A percentile compares a stretch with the other conserved stretches of the same genome.
phyloP scores from a whole-genome alignment of 2,113 vertebrate genomes.

The Pelmatolapia mariae region DNA sequence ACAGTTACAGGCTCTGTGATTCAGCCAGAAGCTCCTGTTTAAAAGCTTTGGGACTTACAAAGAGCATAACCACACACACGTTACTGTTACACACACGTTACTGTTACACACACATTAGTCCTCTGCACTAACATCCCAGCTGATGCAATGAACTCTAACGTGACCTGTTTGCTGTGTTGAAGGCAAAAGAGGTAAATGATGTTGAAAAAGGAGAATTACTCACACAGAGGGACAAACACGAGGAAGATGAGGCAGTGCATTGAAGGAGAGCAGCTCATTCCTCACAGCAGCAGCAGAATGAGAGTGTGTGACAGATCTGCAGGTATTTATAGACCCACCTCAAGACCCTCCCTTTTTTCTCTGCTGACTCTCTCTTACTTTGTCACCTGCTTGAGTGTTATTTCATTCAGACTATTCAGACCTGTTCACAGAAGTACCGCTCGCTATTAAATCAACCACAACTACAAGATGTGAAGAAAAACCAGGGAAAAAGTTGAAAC shows the following conservation, averaged over 20 bases:
- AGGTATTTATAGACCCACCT: not conserved
- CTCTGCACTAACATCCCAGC: not conserved
- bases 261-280: not conserved
- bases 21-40: not conserved
- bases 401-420: not conserved
- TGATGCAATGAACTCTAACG: not conserved
- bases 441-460: rapidly evolving
- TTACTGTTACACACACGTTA: no score
- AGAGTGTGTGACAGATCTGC: rapidly evolving
- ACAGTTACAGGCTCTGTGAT: not conserved
- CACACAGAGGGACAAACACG: not conserved
- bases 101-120: not conserved
- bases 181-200: rapidly evolving
- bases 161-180: not conserved
- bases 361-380: not conserved
- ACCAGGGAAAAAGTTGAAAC: no score
- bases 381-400: no score
- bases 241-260: rapidly evolving
- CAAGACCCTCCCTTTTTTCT: not conserved
- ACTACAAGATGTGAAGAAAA: rapidly evolving
- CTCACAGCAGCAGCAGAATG: not conserved
- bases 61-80: not conserved
- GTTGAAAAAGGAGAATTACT: not conserved
- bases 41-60: rapidly evolving
- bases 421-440: not conserved